phyloP scores from a whole-genome alignment of 2,113 vertebrate species.

The Gasterosteus nipponicus region DNA sequence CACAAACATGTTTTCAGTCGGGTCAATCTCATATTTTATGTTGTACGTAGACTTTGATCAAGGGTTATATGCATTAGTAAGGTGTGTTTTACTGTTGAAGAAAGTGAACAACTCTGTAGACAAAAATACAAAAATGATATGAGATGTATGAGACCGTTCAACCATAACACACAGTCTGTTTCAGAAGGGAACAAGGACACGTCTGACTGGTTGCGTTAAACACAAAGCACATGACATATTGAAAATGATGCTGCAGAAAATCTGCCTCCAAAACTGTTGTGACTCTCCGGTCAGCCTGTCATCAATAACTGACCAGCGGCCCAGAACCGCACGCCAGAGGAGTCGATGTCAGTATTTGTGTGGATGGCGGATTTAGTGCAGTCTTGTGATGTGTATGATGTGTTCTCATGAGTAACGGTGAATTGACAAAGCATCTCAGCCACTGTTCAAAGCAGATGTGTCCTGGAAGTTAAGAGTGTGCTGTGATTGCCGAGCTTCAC shows the following conservation, averaged over 20 bases:
- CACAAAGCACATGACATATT: too few relatives aligned
- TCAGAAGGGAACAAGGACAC: neutral
- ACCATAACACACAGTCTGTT: neutral
- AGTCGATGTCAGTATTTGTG: neutral
- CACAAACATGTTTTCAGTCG: too few relatives aligned
- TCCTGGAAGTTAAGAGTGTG: neutral
- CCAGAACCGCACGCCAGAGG: neutral
- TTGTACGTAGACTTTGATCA: too few relatives aligned
- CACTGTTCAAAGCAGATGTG: neutral
- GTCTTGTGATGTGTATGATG: neutral
- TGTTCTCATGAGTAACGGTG: conserved; percentile 2
- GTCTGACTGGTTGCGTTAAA: neutral
- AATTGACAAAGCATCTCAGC: neutral
- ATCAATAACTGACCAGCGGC: neutral
- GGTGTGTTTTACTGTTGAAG: too few relatives aligned
- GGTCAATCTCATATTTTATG: too few relatives aligned
- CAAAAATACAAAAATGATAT: too few relatives aligned
- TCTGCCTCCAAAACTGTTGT: neutral
- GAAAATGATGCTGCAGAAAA: neutral
- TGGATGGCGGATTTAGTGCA: neutral
- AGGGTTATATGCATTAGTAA: too few relatives aligned
- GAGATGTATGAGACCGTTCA: too few relatives aligned
- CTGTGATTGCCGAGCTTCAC: neutral
- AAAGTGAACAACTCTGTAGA: too few relatives aligned
- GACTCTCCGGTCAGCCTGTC: neutral